A percentile compares a stretch with the other conserved stretches of the same genome.
These are phyloP conservation scores for Trachelus stipa DNA, from an alignment of 2,888 invertebrate genomes.

Conservation along the genomic window DNA sequence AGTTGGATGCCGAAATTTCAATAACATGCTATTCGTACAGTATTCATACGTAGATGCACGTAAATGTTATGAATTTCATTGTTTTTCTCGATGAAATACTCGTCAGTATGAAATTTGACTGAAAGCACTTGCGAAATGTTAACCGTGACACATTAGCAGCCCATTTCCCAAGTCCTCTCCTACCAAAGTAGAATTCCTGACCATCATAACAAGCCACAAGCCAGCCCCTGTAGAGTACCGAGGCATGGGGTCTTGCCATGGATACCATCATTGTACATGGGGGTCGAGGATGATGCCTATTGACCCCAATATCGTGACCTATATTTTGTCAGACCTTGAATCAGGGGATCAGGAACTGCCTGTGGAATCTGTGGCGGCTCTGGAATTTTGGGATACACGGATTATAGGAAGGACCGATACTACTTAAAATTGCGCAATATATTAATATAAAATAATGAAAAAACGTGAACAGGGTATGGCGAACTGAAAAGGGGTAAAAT, in stretches of 20 bases:
- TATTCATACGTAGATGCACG: no score
- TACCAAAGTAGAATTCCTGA: not conserved
- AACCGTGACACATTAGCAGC: not conserved
- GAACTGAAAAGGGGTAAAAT: not conserved
- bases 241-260: constrained; percentile 30
- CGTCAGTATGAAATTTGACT: not conserved
- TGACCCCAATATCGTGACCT: constrained; percentile 40
- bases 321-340: constrained; percentile 22
- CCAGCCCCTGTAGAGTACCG: not conserved
- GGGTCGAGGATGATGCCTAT: constrained; percentile 20
- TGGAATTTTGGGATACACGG: not conserved
- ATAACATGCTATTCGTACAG: not conserved
- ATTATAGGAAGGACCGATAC: not conserved
- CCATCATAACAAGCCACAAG: not conserved
- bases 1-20: not conserved
- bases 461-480: not conserved
- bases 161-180: not conserved
- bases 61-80: not conserved
- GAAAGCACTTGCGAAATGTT: not conserved
- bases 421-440: no score
- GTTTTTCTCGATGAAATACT: not conserved
- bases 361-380: not conserved
- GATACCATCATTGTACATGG: constrained; percentile 30
- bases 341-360: not conserved
- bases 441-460: not conserved